These are phyloP conservation scores for Zele albiditarsus DNA, from an alignment of 2,888 invertebrate genomes.

Conservation along the genomic window DNA sequence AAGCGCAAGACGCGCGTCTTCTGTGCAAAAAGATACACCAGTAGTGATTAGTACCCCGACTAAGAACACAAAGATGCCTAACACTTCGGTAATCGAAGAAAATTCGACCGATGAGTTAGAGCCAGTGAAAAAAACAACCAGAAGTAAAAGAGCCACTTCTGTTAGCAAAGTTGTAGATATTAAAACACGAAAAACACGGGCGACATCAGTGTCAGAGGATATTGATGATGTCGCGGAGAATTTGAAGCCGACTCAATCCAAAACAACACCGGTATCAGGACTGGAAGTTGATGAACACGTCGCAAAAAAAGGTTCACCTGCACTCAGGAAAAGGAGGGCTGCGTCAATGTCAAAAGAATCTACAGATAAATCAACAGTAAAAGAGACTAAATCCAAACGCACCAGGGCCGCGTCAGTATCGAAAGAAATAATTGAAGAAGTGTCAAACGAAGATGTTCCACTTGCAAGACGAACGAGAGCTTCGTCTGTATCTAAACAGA, in stretches of 20 bases:
- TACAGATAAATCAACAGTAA: background rate
- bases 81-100: slow-evolving; percentile 39
- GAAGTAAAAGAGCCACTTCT: slow-evolving; percentile 39
- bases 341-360: slow-evolving; percentile 19
- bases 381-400: background rate
- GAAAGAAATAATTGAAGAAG: background rate
- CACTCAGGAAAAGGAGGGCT: background rate
- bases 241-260: too few species aligned
- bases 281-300: background rate
- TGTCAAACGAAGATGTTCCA: background rate
- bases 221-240: background rate
- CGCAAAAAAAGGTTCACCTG: background rate
- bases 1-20: slow-evolving; percentile 56
- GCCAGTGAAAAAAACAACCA: slow-evolving; percentile 33
- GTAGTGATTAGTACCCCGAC: slow-evolving; percentile 32
- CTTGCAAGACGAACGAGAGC: slow-evolving; percentile 29
- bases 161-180: slow-evolving; percentile 36
- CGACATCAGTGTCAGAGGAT: slow-evolving; percentile 38
- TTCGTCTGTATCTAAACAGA: slow-evolving; percentile 36
- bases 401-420: background rate
- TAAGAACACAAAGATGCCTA: slow-evolving; percentile 41
- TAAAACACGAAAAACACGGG: slow-evolving; percentile 34
- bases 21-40: slow-evolving; percentile 55
- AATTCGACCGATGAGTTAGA: slow-evolving; percentile 39
- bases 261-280: slow-evolving; percentile 27